phyloP scores from a whole-genome alignment of 2,113 vertebrate species.

The Pampusana beccarii region DNA sequence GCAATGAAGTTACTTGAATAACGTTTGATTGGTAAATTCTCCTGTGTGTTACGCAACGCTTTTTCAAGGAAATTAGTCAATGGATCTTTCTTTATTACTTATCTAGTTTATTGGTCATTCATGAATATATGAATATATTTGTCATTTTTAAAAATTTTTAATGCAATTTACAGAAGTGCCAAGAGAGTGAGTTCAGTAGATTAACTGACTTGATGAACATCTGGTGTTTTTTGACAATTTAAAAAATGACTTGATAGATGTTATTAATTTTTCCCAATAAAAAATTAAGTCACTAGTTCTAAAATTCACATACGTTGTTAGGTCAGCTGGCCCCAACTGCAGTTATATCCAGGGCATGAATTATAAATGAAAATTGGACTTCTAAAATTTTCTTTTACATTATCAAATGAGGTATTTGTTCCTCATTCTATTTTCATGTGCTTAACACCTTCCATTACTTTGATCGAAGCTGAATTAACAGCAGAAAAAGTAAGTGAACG shows the following conservation, averaged over 20 bases:
- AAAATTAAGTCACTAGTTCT: neutral
- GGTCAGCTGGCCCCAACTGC: neutral
- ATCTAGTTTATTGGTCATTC: neutral
- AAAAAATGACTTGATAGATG: neutral
- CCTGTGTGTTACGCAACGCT: neutral
- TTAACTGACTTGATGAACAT: neutral
- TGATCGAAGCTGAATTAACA: neutral
- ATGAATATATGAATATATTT: neutral
- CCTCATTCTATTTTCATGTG: neutral
- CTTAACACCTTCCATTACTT: neutral
- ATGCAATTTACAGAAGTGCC: neutral
- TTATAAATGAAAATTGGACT: neutral
- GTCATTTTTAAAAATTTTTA: neutral
- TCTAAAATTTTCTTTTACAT: neutral
- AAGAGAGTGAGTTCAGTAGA: neutral
- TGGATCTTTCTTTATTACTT: neutral
- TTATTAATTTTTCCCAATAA: neutral
- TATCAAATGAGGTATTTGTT: neutral
- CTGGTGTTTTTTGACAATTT: accelerated
- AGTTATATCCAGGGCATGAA: neutral
- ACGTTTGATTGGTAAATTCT: neutral
- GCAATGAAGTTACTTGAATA: neutral
- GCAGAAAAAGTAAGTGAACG: neutral
- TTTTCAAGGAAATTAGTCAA: neutral
- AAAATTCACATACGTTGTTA: neutral